Evolutionary conservation across 2,797 vertebrate species (phyloP).

Genomic region (Halcyon smyrnensis): DNA sequence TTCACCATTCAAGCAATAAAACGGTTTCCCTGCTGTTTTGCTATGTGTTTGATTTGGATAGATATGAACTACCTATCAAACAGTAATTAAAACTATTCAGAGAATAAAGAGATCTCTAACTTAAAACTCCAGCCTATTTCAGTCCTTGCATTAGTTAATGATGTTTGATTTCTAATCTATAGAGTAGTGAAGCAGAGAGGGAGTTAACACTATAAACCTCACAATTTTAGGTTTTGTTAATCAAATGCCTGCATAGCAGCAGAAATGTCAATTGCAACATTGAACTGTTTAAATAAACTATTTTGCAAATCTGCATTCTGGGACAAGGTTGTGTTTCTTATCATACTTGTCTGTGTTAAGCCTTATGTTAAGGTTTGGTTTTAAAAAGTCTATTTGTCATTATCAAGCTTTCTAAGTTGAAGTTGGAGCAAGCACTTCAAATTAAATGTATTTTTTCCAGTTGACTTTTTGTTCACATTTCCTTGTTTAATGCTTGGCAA

Average conservation of each 20-base stretch:
- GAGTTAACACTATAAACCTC: slow-evolving; percentile 41
- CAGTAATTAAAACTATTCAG: background rate
- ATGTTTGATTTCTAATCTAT: background rate
- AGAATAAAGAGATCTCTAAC: slow-evolving; percentile 1
- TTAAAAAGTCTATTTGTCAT: background rate
- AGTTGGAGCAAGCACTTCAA: background rate
- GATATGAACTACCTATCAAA: background rate
- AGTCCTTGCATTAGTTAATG: background rate
- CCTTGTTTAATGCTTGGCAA: background rate
- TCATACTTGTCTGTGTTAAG: background rate
- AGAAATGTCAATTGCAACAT: slow-evolving; percentile 54
- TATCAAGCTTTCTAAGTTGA: background rate
- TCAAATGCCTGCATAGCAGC: slow-evolving; percentile 32
- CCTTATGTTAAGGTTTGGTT: background rate
- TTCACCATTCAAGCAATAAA: background rate
- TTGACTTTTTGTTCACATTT: background rate
- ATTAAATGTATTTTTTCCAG: background rate
- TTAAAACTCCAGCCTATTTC: background rate
- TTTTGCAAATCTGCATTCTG: slow-evolving; percentile 25
- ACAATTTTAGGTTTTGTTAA: slow-evolving; percentile 44
- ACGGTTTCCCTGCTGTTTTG: background rate
- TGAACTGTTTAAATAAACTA: slow-evolving; percentile 58
- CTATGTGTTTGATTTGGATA: background rate
- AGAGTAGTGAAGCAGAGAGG: background rate
- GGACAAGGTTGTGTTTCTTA: background rate